phyloP scores from a whole-genome alignment of 2,113 vertebrate species.

The Hyla sarda region DNA sequence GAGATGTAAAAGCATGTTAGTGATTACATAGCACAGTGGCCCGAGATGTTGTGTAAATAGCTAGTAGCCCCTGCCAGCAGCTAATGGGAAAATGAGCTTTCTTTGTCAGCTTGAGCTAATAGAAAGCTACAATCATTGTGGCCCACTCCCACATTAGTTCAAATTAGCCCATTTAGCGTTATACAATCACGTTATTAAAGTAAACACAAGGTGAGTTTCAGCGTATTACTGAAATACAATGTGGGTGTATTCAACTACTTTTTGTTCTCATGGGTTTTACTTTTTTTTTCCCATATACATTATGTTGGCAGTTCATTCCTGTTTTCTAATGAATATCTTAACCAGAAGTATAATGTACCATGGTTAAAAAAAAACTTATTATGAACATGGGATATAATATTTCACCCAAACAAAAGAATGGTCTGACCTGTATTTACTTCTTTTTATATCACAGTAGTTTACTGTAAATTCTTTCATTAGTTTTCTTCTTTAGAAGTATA shows the following conservation, averaged over 20 bases:
- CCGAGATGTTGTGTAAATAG: background rate
- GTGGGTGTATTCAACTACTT: constrained; percentile 13
- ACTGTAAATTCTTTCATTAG: constrained; percentile 29
- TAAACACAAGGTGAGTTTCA: constrained; percentile 41
- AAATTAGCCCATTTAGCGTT: constrained; percentile 47
- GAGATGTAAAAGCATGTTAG: constrained; percentile 30
- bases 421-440: constrained; percentile 21
- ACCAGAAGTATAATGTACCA: background rate
- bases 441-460: background rate
- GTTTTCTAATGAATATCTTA: constrained; percentile 9
- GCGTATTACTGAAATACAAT: constrained; percentile 18
- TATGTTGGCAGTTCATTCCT: background rate
- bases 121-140: constrained; percentile 46
- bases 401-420: background rate
- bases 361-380: constrained; percentile 2
- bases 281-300: background rate
- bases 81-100: constrained; percentile 39
- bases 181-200: constrained; percentile 28
- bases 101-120: constrained; percentile 37
- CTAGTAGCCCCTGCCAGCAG: constrained; percentile 16
- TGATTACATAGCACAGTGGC: constrained; percentile 14
- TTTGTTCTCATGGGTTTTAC: background rate
- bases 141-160: constrained; percentile 37
- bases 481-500: constrained; percentile 8
- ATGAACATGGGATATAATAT: background rate